Evolutionary conservation across 2,797 vertebrate species (phyloP), one percentile per base, ranked within the genome.

Genomic region (Pampus argenteus): DNA sequence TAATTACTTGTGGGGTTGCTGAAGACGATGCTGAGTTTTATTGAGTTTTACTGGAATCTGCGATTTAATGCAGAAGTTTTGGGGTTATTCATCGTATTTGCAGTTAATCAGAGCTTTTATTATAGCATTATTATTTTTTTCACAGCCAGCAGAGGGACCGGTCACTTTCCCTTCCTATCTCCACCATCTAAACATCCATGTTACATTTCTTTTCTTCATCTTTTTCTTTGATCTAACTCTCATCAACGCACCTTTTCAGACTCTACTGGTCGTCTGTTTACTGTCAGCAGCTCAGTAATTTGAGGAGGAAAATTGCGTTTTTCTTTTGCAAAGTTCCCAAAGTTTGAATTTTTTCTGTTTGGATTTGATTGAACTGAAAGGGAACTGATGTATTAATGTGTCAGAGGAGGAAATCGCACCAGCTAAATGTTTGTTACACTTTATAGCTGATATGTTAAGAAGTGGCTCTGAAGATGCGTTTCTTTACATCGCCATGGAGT

Each of bases 121-220:
- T 18, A 25, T 7, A 56, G 61, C 70, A 60, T 74, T 49, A 78
- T 5, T 4, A 9, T 47, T 45, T 65, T 29, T 25, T 36, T 36
- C 2, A 17, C 48, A 57, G n/a, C 22, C 45, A 74, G 56, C 31
- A 73, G 76, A 75, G 52, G 51, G 47, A 40, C 20, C 62, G 1
- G 76, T 82, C 81, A 79, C 79, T 84, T 70, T 34, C n/a, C 45
- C 61, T 28, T 26, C 58, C 60, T 38, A 15, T 48, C 34, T 48
- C 11, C 44, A 57, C 18, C 45, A 40, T 58, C 58, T 20, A 11
- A 8, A 31, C 4, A 3, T 28, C 1, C 31, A 31, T 18, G 9
- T 54, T 18, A 1, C 31, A n/a, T 26, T n/a, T 59, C 11, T 9
- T 23, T 15, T 18, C 38, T 61, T 23, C 26, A 11, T 62, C 3